These are phyloP conservation scores for Zaprionus inermis DNA, from an alignment of 1,140 invertebrate genomes.

Conservation along the genomic window DNA sequence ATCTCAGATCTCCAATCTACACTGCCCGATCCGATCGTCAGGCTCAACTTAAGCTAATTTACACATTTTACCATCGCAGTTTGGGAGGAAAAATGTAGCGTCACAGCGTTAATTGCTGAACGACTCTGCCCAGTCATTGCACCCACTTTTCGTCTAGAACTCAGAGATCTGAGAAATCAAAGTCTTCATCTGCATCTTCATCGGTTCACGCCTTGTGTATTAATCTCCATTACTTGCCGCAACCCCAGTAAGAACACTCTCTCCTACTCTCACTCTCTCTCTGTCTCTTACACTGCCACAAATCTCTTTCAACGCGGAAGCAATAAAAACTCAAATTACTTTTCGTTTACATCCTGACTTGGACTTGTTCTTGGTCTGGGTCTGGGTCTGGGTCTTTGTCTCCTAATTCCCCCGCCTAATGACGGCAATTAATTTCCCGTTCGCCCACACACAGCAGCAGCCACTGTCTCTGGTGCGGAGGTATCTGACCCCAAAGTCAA, in stretches of 20 bases:
- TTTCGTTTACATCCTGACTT: slow-evolving; percentile 76
- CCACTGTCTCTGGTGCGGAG: neutral
- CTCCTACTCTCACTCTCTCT: slow-evolving; percentile 12
- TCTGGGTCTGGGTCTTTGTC: slow-evolving; percentile 19
- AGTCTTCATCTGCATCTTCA: slow-evolving; percentile 46
- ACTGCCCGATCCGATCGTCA: slow-evolving; percentile 8
- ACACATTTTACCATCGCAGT: slow-evolving; percentile 66
- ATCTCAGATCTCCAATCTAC: neutral
- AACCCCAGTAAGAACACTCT: slow-evolving; percentile 29
- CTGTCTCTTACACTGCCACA: neutral
- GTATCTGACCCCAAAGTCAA: slow-evolving; percentile 53
- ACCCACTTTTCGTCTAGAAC: slow-evolving; percentile 13
- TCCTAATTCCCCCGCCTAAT: slow-evolving; percentile 64
- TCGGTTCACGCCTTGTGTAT: slow-evolving; percentile 62
- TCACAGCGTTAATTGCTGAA: slow-evolving; percentile 71
- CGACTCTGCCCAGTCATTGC: slow-evolving; percentile 55
- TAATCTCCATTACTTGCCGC: slow-evolving; percentile 79
- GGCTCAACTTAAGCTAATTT: slow-evolving; percentile 72
- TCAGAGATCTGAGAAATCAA: neutral
- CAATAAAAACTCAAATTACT: slow-evolving; percentile 82
- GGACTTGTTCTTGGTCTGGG: slow-evolving; percentile 22
- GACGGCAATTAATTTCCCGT: slow-evolving; percentile 76
- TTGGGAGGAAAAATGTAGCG: slow-evolving; percentile 64
- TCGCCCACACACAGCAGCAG: slow-evolving; percentile 40
- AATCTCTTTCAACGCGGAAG: slow-evolving; percentile 74